Evolutionary conservation across 1,140 invertebrate species (phyloP), one percentile per base, ranked within the genome.

Genomic region (Zaprionus davidi): DNA sequence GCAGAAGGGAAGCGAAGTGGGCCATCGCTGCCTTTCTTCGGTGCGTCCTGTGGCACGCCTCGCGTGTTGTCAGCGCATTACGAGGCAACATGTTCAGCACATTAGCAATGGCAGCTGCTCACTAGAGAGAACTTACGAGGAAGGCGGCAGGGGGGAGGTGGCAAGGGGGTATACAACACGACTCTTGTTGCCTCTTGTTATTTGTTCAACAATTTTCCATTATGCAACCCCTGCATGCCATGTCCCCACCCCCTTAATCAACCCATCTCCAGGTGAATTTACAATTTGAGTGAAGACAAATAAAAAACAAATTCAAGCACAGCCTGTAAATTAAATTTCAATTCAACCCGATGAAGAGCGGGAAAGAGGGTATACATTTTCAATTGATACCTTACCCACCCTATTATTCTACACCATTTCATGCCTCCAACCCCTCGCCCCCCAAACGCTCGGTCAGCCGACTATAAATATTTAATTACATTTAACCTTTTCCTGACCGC

Each of bases 31-130:
- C 36, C 57, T 68, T 62, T 22, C 46, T 22, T 51, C 57, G 22
- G 6, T 34, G 44, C 44, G 62, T 76, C 53, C 55, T 66, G 49
- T 68, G 41, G 71, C 70, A 72, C 56, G 62, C 71, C 71, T 88
- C 73, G 85, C 86, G 85, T 90, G 85, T 78, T 81, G 85, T 82
- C 82, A 90, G 71, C 85, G 84, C 85, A 90, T 90, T 90, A 90
- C 64, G 15, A 49, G 72, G 73, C 86, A 90, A 79, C 76, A 90
- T 90, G 85, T 75, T 81, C 86, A 90, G 70, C 85, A 90, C 85
- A 90, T 90, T 90, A 90, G 80, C 70, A 57, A 51, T 24, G 46
- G 66, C 44, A 31, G 41, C 53, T 49, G 44, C 41, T 17, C 41
- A 46, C 41, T 17, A n/a, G 41, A 46, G 41, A 46, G 41, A 46